These are phyloP conservation scores for Tyrophagus putrescentiae DNA, from an alignment of 1,140 invertebrate species.

Conservation along the genomic window DNA sequence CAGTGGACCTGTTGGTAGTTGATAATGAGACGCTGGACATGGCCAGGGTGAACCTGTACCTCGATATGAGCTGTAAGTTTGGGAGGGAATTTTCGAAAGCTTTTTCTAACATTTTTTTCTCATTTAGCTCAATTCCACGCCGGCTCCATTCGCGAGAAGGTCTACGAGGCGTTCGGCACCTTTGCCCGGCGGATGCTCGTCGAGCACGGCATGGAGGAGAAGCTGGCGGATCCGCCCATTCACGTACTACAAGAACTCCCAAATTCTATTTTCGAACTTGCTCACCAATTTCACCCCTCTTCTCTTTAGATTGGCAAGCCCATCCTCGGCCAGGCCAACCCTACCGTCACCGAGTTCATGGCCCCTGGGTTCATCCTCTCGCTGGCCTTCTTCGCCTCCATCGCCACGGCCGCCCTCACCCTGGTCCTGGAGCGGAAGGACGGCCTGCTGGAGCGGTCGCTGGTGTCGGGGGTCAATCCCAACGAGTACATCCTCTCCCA, in stretches of 20 bases:
- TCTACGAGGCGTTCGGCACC: slow-evolving; percentile 21
- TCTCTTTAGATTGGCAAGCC: slow-evolving; percentile 52
- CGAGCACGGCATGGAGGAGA: slow-evolving; percentile 13
- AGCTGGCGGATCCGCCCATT: slow-evolving; percentile 26
- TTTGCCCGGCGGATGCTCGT: slow-evolving; percentile 26
- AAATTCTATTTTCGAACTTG: too few relatives aligned
- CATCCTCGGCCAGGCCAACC: slow-evolving; percentile 52
- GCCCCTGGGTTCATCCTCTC: slow-evolving; percentile 82
- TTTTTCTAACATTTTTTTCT: neutral
- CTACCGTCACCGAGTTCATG: slow-evolving; percentile 49
- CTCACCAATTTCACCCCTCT: too few relatives aligned
- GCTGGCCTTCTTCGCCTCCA: slow-evolving; percentile 88
- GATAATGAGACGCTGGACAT: slow-evolving; percentile 25
- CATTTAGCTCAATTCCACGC: slow-evolving; percentile 24
- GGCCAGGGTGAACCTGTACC: slow-evolving; percentile 28
- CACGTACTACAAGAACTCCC: slow-evolving; percentile 6
- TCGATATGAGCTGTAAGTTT: slow-evolving; percentile 32
- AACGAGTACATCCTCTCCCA: slow-evolving; percentile 62
- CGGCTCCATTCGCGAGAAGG: slow-evolving; percentile 19
- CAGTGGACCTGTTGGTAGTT: neutral
- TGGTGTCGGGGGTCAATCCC: slow-evolving; percentile 73
- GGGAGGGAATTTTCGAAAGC: slow-evolving; percentile 7
- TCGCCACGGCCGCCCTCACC: slow-evolving; percentile 73
- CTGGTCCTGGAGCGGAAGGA: slow-evolving; percentile 79
- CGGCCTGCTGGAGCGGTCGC: slow-evolving; percentile 66